Evolutionary conservation across 1,140 invertebrate species (phyloP).

Genomic region (Zaprionus africanus): DNA sequence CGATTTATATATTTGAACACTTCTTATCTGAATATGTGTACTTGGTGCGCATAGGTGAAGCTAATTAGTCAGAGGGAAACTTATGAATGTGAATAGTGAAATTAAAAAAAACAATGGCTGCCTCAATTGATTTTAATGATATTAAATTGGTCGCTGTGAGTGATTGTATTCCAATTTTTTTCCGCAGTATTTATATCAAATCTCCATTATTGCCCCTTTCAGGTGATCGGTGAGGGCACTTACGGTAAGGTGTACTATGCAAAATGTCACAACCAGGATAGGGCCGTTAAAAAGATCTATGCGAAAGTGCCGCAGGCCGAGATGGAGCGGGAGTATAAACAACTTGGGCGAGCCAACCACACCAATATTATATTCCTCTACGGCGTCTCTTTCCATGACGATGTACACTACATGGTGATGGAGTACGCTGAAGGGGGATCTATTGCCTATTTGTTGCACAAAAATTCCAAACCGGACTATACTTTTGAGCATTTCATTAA

Average conservation of each 20-base stretch:
- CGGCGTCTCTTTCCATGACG: background rate
- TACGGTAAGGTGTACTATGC: slow-evolving; percentile 8
- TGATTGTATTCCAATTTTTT: background rate
- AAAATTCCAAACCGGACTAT: background rate
- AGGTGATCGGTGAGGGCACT: slow-evolving; percentile 22
- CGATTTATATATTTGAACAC: no score
- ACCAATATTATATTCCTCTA: slow-evolving; percentile 38
- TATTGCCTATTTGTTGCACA: slow-evolving; percentile 7
- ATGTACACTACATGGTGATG: slow-evolving; percentile 30
- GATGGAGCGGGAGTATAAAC: background rate
- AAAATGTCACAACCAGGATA: background rate
- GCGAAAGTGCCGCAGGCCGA: background rate
- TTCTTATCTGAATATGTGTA: no score
- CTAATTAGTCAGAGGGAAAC: background rate
- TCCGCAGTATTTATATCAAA: background rate
- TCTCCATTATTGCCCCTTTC: background rate
- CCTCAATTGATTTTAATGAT: slow-evolving; percentile 8
- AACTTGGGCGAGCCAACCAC: slow-evolving; percentile 16
- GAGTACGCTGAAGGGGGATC: slow-evolving; percentile 37
- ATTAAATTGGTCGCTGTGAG: slow-evolving; percentile 17
- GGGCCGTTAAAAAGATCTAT: slow-evolving; percentile 17
- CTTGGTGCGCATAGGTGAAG: no score
- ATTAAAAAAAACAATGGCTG: slow-evolving; percentile 11
- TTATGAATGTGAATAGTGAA: background rate
- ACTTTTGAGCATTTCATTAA: slow-evolving; percentile 10